Conservation (phyloP, 2,888 invertebrate genomes). For the Pristionchus mayeri region DNA sequence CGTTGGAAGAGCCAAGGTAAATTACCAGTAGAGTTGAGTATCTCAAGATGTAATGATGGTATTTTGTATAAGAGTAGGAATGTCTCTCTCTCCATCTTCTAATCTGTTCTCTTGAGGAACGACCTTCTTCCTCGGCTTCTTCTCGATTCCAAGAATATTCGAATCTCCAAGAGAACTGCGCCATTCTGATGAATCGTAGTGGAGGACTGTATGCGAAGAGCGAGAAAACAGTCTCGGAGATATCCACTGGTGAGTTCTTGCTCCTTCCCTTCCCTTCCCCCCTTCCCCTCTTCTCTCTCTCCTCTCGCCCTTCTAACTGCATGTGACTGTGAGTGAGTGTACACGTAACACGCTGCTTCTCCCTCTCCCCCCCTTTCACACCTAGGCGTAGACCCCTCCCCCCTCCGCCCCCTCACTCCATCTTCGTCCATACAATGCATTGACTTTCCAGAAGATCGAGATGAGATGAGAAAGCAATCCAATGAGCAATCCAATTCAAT, state of each 20-base stretch:
- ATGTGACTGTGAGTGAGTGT: conserved; percentile 28
- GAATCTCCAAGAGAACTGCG: conserved; percentile 69
- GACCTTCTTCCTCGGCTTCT: conserved; percentile 53
- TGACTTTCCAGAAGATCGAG: background rate
- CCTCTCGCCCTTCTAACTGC: conserved; percentile 29
- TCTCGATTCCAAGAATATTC: conserved; percentile 64
- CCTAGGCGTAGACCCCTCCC: background rate
- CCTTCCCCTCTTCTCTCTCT: background rate
- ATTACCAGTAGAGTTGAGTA: background rate
- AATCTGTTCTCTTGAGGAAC: background rate
- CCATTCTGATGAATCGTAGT: conserved; percentile 72
- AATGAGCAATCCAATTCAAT: conserved; percentile 47
- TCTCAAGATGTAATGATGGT: background rate
- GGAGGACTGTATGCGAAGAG: conserved; percentile 64
- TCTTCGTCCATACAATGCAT: conserved; percentile 18
- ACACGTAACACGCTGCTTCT: conserved; percentile 12
- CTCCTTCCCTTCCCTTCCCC: background rate
- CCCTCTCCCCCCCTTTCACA: conserved; percentile 23
- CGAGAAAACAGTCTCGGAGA: conserved; percentile 62
- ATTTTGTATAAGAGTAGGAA: background rate
- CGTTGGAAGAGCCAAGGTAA: conserved; percentile 37
- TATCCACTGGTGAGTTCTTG: conserved; percentile 69
- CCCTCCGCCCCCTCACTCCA: background rate
- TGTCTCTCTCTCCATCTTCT: background rate
- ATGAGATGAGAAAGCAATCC: conserved; percentile 10